These are phyloP conservation scores for Ctenochaetus hawaiiensis DNA, from an alignment of 2,797 vertebrate genomes.

Conservation along the genomic window DNA sequence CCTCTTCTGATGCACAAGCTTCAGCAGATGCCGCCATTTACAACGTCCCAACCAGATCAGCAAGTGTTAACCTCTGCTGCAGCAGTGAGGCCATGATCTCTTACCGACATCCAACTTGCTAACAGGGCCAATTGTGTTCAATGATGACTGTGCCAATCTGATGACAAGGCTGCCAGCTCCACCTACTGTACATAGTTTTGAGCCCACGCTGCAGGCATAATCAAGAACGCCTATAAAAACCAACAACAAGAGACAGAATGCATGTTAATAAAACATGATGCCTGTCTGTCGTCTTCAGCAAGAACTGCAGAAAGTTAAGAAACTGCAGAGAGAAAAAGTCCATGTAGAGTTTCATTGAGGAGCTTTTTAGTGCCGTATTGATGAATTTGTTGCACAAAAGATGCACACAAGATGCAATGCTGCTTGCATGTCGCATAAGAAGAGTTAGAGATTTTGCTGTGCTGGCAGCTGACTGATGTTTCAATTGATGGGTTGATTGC, in stretches of 20 bases:
- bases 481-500: slow-evolving; percentile 43
- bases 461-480: slow-evolving; percentile 36
- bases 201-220: background rate
- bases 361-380: no score
- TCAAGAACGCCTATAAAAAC: background rate
- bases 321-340: slow-evolving; percentile 6
- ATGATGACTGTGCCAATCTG: background rate
- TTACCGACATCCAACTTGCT: background rate
- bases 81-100: slow-evolving; percentile 17
- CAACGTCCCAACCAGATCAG: slow-evolving; percentile 12
- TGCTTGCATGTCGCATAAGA: slow-evolving; percentile 20
- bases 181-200: background rate
- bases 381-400: no score
- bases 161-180: background rate
- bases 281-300: background rate
- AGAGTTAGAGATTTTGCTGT: slow-evolving; percentile 16
- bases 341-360: slow-evolving; percentile 48
- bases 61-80: background rate
- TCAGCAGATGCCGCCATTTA: slow-evolving; percentile 29
- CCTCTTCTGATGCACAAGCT: slow-evolving; percentile 29
- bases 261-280: background rate
- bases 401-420: background rate
- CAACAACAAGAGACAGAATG: background rate
- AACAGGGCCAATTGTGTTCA: background rate
- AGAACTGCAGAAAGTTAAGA: slow-evolving; percentile 2